A percentile compares a stretch with the other conserved stretches of the same genome.
These are phyloP conservation scores for Rhogogaster chlorosoma DNA, from an alignment of 2,888 invertebrate genomes.

Conservation along the genomic window DNA sequence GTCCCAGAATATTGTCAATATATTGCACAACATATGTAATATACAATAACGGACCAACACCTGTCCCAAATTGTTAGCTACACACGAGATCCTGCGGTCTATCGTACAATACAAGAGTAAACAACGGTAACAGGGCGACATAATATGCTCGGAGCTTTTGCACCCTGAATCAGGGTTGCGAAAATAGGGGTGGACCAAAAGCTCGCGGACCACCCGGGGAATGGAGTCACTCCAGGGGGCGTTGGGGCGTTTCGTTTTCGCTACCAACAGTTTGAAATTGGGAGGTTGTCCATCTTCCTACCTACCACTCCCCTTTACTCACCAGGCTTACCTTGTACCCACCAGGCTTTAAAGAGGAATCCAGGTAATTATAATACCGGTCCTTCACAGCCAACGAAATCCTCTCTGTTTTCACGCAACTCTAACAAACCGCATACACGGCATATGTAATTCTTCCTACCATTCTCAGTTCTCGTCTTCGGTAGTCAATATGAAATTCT, in stretches of 20 bases:
- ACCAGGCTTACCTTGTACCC: background rate
- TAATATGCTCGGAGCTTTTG: conserved; percentile 66
- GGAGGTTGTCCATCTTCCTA: conserved; percentile 42
- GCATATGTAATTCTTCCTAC: background rate
- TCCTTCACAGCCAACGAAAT: background rate
- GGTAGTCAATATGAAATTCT: background rate
- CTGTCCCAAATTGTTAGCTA: background rate
- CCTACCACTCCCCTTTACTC: conserved; percentile 42
- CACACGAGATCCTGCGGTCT: conserved; percentile 53
- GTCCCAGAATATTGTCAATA: background rate
- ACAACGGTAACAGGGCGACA: conserved; percentile 74
- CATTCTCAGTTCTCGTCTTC: background rate
- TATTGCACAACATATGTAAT: background rate
- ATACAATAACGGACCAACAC: background rate
- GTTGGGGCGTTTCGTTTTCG: conserved; percentile 58
- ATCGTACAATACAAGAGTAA: conserved; percentile 75
- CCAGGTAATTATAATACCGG: background rate
- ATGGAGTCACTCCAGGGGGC: conserved; percentile 64
- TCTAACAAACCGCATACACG: background rate
- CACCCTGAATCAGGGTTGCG: conserved; percentile 63
- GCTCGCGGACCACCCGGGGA: conserved; percentile 62
- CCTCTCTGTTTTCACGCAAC: background rate
- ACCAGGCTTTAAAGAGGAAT: background rate
- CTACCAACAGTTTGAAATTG: conserved; percentile 34
- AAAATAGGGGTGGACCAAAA: conserved; percentile 68